Evolutionary conservation across 1,140 invertebrate species (phyloP).

Genomic region (Drosophila lacertosa): DNA sequence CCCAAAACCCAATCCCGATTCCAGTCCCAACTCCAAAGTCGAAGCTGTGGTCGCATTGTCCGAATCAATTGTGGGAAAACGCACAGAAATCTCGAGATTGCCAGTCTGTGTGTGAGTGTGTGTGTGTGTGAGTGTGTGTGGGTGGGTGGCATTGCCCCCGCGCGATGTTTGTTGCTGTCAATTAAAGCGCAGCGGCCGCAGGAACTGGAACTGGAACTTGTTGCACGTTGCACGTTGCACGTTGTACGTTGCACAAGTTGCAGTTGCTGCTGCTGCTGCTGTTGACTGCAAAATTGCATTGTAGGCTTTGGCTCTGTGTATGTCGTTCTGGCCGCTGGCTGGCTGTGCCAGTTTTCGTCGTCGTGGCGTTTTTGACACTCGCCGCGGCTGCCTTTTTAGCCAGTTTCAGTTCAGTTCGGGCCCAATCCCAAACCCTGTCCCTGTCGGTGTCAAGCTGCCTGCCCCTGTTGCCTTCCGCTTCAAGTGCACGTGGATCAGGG

Average conservation of each 20-base stretch:
- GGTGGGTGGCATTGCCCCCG: slow-evolving; percentile 69
- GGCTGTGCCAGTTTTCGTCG: slow-evolving; percentile 67
- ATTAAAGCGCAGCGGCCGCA: slow-evolving; percentile 63
- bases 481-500: slow-evolving; percentile 50
- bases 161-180: slow-evolving; percentile 76
- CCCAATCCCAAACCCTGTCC: slow-evolving; percentile 7
- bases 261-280: slow-evolving; percentile 40
- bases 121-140: slow-evolving; percentile 30
- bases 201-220: slow-evolving; percentile 75
- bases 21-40: not conserved
- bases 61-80: slow-evolving; percentile 80
- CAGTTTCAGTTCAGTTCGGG: slow-evolving; percentile 1
- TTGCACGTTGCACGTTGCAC: slow-evolving; percentile 51
- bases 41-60: slow-evolving; percentile 69
- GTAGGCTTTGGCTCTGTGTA: slow-evolving; percentile 31
- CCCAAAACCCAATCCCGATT: not conserved
- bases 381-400: slow-evolving; percentile 46
- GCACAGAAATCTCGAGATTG: slow-evolving; percentile 62
- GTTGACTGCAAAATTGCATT: slow-evolving; percentile 39
- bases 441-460: not conserved
- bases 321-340: slow-evolving; percentile 41
- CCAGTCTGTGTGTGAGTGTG: slow-evolving; percentile 31
- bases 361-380: slow-evolving; percentile 51
- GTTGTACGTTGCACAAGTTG: slow-evolving; percentile 55
- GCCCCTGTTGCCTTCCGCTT: slow-evolving; percentile 34